Conservation (phyloP, 2,113 vertebrate species). For the Malurus alboscapulatus region DNA sequence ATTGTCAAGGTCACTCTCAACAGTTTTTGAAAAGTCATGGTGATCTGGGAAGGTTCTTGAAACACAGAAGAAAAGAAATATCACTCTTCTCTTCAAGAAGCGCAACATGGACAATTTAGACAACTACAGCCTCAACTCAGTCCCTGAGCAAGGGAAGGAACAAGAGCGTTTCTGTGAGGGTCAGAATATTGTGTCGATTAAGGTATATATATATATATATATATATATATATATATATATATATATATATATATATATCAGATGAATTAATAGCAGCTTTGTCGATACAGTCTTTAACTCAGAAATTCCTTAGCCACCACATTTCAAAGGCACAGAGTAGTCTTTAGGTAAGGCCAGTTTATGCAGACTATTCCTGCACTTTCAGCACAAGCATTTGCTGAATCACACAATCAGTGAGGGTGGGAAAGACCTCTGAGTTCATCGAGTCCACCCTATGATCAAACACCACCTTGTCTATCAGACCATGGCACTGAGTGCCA, state of each 20-base stretch:
- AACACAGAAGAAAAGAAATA: neutral
- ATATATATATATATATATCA: too few species aligned
- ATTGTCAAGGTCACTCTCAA: neutral
- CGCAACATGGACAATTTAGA: neutral
- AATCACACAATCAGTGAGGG: neutral
- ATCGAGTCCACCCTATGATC: accelerated
- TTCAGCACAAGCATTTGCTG: neutral
- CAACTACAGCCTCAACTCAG: neutral
- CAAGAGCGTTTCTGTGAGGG: neutral
- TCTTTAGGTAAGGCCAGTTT: neutral
- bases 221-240: neutral
- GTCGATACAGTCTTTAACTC: neutral
- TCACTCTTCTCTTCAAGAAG: neutral
- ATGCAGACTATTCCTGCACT: neutral
- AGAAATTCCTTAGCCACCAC: neutral
- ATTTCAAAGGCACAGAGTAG: neutral
- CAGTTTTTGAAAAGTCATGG: neutral
- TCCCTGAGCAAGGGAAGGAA: neutral
- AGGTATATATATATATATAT: neutral
- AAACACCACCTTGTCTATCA: neutral
- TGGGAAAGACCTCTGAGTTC: neutral
- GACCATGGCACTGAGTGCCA: neutral
- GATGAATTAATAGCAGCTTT: neutral
- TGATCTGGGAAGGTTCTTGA: neutral
- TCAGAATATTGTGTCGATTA: neutral